Base-by-base conservation (phyloP, 92 coral and sea anemone species). In the Montipora capitata region DNA sequence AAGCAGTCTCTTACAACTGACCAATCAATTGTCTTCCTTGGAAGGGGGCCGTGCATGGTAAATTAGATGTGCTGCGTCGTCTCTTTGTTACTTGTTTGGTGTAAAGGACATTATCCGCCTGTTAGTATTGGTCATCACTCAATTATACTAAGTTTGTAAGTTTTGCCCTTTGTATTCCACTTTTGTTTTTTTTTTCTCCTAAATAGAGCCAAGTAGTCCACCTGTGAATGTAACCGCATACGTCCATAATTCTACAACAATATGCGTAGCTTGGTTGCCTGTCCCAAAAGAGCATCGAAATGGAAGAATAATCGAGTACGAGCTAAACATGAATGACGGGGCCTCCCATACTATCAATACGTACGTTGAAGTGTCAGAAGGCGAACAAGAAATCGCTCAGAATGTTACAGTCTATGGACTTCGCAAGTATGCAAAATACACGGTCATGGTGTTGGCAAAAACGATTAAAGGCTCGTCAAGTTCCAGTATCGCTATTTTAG, bases 191-290 rank as follows among this genome's bases (percentile, higher is more conserved):
- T 13, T 51, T 67, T 7, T 6, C 40, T 8, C 7, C 35, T 27
- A 27, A 27, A 27, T 16, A 83, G 87, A 15, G 3, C 87, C 87
- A 0, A 62, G 68, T 48, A 17, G 38, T 3, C 80, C 87, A 7
- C 87, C 87, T 10, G 27, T 1, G 3, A 16, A 16, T 8, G 38
- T 41, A 5, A 5, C 7, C 2, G 40, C 66, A 12, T 18, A 14
- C 15, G 39, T 4, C 0, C 11, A 52, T 5, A 71, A 41, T 35
- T 72, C 87, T n/a, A 83, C 87, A 15, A 40, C 68, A 7, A 61
- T 83, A 3, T 12, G 68, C 15, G 61, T 83, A 38, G 40, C 79
- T 12, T 83, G 87, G 87, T 2, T 1, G 0, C 5, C 40, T 8
- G 79, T 83, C 48, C 87, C 87, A 0, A 2, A 0, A 9, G 9